phyloP scores from a whole-genome alignment of 1,140 invertebrate genomes.

The Trialeurodes vaporariorum region DNA sequence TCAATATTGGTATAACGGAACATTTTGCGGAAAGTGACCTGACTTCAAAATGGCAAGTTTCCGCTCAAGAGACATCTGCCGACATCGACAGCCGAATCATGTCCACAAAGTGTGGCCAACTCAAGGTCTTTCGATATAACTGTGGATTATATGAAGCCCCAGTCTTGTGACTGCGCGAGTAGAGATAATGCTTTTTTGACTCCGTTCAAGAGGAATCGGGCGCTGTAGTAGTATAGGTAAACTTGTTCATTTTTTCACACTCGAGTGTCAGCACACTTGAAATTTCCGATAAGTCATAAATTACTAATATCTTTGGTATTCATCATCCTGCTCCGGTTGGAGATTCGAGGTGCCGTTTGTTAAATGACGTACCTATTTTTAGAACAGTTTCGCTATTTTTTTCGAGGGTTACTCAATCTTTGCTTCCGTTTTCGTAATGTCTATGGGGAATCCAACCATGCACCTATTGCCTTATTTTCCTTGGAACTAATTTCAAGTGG shows the following conservation, averaged over 20 bases:
- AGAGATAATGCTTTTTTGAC: background rate
- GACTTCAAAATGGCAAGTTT: too few species aligned
- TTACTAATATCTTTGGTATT: constrained; percentile 1
- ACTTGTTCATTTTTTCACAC: background rate
- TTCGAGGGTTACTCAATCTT: background rate
- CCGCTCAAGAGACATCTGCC: too few species aligned
- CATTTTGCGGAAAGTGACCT: too few species aligned
- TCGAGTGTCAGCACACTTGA: background rate
- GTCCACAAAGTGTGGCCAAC: background rate
- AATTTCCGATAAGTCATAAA: background rate
- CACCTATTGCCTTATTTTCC: too few species aligned
- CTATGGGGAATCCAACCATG: background rate
- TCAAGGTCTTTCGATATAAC: background rate
- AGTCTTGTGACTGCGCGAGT: background rate
- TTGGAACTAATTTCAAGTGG: too few species aligned
- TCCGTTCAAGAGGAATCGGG: background rate
- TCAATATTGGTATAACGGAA: too few species aligned
- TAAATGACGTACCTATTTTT: too few species aligned
- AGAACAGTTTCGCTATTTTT: background rate
- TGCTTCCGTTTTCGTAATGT: background rate
- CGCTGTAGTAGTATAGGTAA: too few species aligned
- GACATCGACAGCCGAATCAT: too few species aligned
- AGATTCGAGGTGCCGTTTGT: too few species aligned
- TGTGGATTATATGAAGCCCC: background rate
- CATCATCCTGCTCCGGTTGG: too few species aligned